These are phyloP conservation scores for Cotesia vestalis DNA, from an alignment of 1,140 invertebrate species.

Conservation along the genomic window DNA sequence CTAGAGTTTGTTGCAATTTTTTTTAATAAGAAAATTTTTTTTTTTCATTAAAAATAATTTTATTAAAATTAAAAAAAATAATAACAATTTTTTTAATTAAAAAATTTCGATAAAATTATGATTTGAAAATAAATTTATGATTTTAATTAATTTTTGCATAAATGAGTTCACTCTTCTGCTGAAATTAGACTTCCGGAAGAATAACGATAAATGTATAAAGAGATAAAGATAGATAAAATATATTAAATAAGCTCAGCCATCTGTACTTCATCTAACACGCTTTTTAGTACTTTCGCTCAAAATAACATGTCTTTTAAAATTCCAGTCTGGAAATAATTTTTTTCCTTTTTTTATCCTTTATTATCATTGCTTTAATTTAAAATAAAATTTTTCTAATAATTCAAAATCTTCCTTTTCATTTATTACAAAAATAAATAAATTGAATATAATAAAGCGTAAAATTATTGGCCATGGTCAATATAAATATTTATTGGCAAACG, in stretches of 20 bases:
- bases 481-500: slow-evolving; percentile 23
- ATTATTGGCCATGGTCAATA: slow-evolving; percentile 1
- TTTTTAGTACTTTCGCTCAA: slow-evolving; percentile 25
- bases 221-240: slow-evolving; percentile 4
- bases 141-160: slow-evolving; percentile 11
- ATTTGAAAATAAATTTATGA: neutral
- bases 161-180: slow-evolving; percentile 9
- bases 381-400: neutral
- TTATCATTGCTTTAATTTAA: neutral
- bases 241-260: slow-evolving; percentile 21
- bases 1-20: no score
- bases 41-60: no score
- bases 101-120: neutral
- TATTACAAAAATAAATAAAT: no score
- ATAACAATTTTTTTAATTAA: no score
- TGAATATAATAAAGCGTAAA: neutral
- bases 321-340: slow-evolving; percentile 8
- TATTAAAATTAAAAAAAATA: neutral
- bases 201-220: slow-evolving; percentile 12
- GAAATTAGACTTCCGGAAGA: slow-evolving; percentile 33
- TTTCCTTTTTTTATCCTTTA: neutral
- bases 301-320: slow-evolving; percentile 21
- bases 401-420: no score
- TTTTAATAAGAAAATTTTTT: no score
- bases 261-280: slow-evolving; percentile 27